Conservation (phyloP, 1,140 invertebrate genomes). For the Trichomalopsis sarcophagae region DNA sequence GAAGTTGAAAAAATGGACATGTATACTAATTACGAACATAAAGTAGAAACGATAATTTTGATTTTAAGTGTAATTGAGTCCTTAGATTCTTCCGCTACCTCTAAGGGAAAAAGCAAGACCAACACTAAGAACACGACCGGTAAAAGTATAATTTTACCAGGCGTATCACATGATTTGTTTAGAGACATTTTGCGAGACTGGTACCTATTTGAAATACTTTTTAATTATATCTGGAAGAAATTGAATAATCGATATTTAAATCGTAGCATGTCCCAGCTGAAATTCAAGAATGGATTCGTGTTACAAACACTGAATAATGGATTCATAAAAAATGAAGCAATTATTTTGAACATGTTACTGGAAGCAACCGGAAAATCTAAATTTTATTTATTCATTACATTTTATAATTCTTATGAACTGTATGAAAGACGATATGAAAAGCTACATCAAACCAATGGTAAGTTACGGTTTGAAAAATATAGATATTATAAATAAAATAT, state of each 20-base stretch:
- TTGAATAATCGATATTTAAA: not conserved
- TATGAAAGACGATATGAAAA: slow-evolving; percentile 36
- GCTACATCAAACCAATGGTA: not conserved
- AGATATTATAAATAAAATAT: not conserved
- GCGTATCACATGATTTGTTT: slow-evolving; percentile 51
- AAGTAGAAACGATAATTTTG: slow-evolving; percentile 56
- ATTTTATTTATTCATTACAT: slow-evolving; percentile 61
- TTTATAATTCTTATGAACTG: slow-evolving; percentile 57
- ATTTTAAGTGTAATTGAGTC: slow-evolving; percentile 47
- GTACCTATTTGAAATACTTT: slow-evolving; percentile 39
- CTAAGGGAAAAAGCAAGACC: slow-evolving; percentile 19
- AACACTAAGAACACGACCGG: slow-evolving; percentile 10
- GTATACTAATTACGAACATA: slow-evolving; percentile 60
- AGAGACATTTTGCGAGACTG: slow-evolving; percentile 56
- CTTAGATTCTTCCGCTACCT: not conserved
- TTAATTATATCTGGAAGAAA: not conserved
- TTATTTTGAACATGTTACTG: slow-evolving; percentile 51
- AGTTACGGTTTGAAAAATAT: not conserved
- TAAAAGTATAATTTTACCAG: slow-evolving; percentile 51
- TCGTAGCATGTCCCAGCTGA: slow-evolving; percentile 55
- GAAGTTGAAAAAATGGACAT: slow-evolving; percentile 57
- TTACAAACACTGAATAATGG: slow-evolving; percentile 62
- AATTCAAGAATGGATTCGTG: slow-evolving; percentile 61
- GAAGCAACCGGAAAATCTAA: slow-evolving; percentile 55
- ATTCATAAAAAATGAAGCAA: slow-evolving; percentile 55